These are phyloP conservation scores for Psephotus haematonotus DNA, from an alignment of 2,113 vertebrate genomes.

Conservation along the genomic window DNA sequence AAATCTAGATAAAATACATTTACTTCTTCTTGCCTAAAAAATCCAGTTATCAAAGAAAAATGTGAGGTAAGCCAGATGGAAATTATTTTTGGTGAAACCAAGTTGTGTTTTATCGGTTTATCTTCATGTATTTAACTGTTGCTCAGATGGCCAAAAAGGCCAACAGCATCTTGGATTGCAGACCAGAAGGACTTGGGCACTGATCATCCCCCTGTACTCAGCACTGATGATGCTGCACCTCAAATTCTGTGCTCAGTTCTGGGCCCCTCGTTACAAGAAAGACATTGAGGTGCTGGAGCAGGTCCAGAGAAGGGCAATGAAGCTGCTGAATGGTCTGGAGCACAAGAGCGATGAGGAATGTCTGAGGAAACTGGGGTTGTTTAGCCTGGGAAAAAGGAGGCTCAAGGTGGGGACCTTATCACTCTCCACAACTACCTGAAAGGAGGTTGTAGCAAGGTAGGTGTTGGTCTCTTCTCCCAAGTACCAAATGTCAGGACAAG, in stretches of 20 bases:
- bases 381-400: not conserved
- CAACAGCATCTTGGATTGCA: not conserved
- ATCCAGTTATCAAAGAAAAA: not conserved
- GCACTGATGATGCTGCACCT: not conserved
- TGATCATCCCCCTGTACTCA: fast-evolving
- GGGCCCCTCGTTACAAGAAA: fast-evolving
- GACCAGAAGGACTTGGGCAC: not conserved
- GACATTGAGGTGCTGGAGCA: fast-evolving
- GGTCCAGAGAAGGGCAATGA: fast-evolving
- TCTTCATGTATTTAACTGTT: not conserved
- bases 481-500: not conserved
- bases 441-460: not conserved
- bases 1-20: not conserved
- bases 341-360: not conserved
- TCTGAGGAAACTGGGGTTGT: fast-evolving
- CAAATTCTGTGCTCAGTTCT: fast-evolving
- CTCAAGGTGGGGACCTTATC: not conserved
- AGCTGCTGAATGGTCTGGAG: not conserved
- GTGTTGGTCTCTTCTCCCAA: not conserved
- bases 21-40: not conserved
- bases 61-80: not conserved
- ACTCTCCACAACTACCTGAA: not conserved
- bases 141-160: not conserved
- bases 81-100: not conserved
- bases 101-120: not conserved